Percentiles rank a stretch among this genome's conserved stretches.
Conservation (phyloP, 2,888 invertebrate species). For the Chalcis sispes region DNA sequence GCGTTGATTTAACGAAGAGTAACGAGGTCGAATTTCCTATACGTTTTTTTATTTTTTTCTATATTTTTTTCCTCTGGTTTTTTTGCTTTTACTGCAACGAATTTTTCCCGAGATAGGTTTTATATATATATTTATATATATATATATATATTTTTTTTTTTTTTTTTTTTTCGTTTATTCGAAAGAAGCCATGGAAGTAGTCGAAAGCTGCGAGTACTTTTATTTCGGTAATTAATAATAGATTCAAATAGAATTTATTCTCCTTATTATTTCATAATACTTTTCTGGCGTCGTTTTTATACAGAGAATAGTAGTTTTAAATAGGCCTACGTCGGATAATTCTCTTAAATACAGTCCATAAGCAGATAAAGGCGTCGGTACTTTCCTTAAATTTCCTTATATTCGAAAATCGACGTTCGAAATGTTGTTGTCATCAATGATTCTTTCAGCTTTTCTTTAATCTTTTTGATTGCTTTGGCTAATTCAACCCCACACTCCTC, state of each 20-base stretch:
- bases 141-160: slow-evolving; percentile 24
- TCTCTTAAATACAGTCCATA: slow-evolving; percentile 69
- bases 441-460: slow-evolving; percentile 3
- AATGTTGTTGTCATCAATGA: slow-evolving; percentile 11
- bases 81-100: slow-evolving; percentile 33
- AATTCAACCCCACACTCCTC: background rate
- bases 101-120: slow-evolving; percentile 11
- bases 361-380: slow-evolving; percentile 71
- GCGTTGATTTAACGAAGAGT: background rate
- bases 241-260: slow-evolving; percentile 60
- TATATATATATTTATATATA: too few species aligned
- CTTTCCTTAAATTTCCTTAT: slow-evolving; percentile 42
- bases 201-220: slow-evolving; percentile 61
- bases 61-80: slow-evolving; percentile 45
- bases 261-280: slow-evolving; percentile 57
- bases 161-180: slow-evolving; percentile 53
- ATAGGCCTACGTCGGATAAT: slow-evolving; percentile 66
- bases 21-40: slow-evolving; percentile 12
- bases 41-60: slow-evolving; percentile 6
- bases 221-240: slow-evolving; percentile 60
- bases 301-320: slow-evolving; percentile 61
- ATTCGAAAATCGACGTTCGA: slow-evolving; percentile 35
- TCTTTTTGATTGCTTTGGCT: slow-evolving; percentile 33
- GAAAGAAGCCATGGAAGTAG: slow-evolving; percentile 58
- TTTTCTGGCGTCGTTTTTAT: slow-evolving; percentile 62